Percentiles rank a stretch among this genome's conserved stretches.
These are phyloP conservation scores for Sitobion miscanthi DNA, from an alignment of 1,140 invertebrate genomes.

Conservation along the genomic window DNA sequence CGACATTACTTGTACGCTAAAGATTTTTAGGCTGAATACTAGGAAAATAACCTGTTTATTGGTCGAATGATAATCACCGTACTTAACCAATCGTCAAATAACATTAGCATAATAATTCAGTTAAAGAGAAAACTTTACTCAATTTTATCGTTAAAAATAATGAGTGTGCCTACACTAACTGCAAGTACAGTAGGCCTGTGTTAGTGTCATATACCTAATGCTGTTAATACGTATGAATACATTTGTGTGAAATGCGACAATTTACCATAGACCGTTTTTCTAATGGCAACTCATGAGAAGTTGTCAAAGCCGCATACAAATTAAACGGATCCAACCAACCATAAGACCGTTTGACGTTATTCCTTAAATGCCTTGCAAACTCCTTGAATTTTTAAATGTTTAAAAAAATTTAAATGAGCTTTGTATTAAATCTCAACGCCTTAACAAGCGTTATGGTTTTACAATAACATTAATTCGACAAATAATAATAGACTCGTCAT, in stretches of 20 bases:
- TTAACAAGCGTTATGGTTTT: neutral
- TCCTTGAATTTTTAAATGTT: neutral
- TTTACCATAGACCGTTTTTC: neutral
- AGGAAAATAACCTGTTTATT: neutral
- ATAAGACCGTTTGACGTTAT: slow-evolving; percentile 9
- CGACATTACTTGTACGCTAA: neutral
- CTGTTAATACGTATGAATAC: neutral
- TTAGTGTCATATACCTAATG: neutral
- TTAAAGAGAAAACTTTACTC: neutral
- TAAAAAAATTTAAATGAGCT: neutral
- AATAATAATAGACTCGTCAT: neutral
- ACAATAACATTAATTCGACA: neutral
- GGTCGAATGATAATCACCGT: neutral
- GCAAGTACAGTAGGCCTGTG: neutral
- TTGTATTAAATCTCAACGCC: neutral
- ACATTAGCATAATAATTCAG: slow-evolving; percentile 12
- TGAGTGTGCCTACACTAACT: neutral
- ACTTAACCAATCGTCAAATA: neutral
- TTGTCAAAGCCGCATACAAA: slow-evolving; percentile 3
- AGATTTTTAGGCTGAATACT: neutral
- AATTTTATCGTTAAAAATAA: neutral
- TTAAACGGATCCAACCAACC: slow-evolving; percentile 3
- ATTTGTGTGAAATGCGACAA: slow-evolving; percentile 9
- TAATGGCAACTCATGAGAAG: neutral
- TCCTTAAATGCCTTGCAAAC: neutral